Evolutionary conservation across 2,888 invertebrate species (phyloP), one percentile per base, ranked within the genome.

Genomic region (Parnassius apollo): DNA sequence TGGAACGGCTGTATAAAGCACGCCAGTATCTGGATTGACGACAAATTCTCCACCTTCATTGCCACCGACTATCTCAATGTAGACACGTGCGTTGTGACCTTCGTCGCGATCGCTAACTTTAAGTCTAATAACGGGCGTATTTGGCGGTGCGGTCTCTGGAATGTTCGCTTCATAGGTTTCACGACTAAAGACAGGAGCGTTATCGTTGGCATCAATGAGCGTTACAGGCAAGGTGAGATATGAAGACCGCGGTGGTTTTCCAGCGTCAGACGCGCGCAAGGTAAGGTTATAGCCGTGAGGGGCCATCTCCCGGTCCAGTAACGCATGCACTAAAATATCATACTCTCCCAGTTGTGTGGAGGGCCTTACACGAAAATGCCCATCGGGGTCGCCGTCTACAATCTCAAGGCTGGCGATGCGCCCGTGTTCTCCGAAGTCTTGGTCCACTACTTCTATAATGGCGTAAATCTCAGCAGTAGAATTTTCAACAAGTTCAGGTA

Each of bases 21-120:
- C 96, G 2, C 98, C 98, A 0, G 97, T 96, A 70, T 96, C 95
- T 0, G 96, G 94, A 82, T 98, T 97, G 10, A 98, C 94, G 69
- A 94, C 92, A 82, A 98, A 98, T 78, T 97, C 96, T 0, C 95
- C 96, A 8, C 96, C 96, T 80, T 97, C 96, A 83, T 98, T 98
- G 4, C 98, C 98, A 2, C 97, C 97, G 2, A 97, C 97, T 60
- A 99, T 97, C 86, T 96, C 96, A 66, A 98, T 94, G 74, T 94
- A 94, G 0, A 98, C 96, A 75, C 96, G 94, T 8, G 97, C 96
- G 81, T 97, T 97, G 78, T 93, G 94, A 0, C 97, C 97, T 70
- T 95, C 94, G 80, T 98, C 97, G 0, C 94, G 94, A 83, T 98
- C 98, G 18, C 94, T 95, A 0, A 98, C 97, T 83, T 96, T 97